Evolutionary conservation across 1,140 invertebrate genomes (phyloP).

Genomic region (Linepithema humile): DNA sequence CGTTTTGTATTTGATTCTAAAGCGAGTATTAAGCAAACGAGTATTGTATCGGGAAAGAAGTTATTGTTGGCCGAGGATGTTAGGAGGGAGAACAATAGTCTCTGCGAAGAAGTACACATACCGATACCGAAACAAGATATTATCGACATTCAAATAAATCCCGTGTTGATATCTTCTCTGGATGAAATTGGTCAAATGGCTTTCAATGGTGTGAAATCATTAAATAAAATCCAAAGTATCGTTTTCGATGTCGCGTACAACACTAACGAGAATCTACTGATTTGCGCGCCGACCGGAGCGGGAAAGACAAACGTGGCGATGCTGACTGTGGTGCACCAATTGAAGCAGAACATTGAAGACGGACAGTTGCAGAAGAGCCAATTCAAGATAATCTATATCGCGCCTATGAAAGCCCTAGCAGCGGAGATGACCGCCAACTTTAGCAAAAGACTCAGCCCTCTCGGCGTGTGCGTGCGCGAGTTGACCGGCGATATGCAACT

Average conservation of each 20-base stretch:
- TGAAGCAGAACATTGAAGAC: conserved; percentile 93
- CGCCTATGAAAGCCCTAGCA: conserved; percentile 99
- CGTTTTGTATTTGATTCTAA: conserved; percentile 94
- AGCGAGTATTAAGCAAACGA: conserved; percentile 88
- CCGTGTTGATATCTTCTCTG: conserved; percentile 89
- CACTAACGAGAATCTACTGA: conserved; percentile 98
- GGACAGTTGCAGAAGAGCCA: conserved; percentile 94
- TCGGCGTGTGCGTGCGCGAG: conserved; percentile 95
- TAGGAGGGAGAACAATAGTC: conserved; percentile 88
- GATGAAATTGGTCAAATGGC: conserved; percentile 94
- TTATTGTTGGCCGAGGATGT: conserved; percentile 92
- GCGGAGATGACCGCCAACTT: conserved; percentile 99
- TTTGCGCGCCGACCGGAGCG: conserved; percentile 98
- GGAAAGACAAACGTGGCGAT: conserved; percentile 99
- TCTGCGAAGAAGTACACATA: conserved; percentile 95
- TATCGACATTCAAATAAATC: conserved; percentile 88
- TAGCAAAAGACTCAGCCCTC: conserved; percentile 88
- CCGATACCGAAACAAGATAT: conserved; percentile 89
- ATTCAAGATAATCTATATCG: conserved; percentile 99
- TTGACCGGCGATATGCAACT: conserved; percentile 99
- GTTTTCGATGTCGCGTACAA: conserved; percentile 98
- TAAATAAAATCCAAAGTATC: conserved; percentile 98
- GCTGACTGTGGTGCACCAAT: conserved; percentile 95
- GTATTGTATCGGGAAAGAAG: conserved; percentile 92
- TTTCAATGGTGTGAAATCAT: conserved; percentile 93